These are phyloP conservation scores for Leucopsar rothschildi DNA, from an alignment of 2,113 vertebrate species.

Conservation along the genomic window DNA sequence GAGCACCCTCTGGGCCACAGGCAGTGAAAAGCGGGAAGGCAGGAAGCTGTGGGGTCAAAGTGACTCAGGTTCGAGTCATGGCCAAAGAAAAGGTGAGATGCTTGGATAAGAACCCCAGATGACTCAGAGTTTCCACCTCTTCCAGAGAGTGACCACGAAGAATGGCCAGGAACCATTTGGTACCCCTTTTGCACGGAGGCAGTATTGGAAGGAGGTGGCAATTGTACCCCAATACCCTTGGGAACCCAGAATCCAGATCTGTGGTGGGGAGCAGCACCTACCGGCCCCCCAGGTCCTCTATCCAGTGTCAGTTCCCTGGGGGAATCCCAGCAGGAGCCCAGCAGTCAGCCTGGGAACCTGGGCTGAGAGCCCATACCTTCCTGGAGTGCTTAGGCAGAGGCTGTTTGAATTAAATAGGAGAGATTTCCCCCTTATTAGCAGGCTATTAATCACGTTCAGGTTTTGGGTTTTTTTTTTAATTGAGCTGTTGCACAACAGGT, in stretches of 20 bases:
- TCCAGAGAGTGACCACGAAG: background rate
- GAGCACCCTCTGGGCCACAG: background rate
- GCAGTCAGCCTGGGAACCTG: background rate
- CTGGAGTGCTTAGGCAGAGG: constrained; percentile 8
- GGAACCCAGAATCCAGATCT: background rate
- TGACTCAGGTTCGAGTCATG: constrained; percentile 37
- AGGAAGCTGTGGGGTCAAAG: constrained; percentile 36
- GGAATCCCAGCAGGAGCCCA: background rate
- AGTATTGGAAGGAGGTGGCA: accelerated
- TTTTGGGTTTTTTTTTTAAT: background rate
- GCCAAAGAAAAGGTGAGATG: constrained; percentile 47
- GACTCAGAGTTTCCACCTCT: constrained; percentile 52
- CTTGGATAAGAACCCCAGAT: background rate
- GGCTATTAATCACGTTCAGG: constrained; percentile 51
- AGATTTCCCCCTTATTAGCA: constrained; percentile 65
- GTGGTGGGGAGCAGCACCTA: background rate
- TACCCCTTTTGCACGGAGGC: accelerated
- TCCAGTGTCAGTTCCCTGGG: accelerated
- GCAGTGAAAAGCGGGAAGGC: constrained; percentile 26
- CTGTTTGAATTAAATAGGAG: constrained; percentile 42
- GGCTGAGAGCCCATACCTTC: background rate
- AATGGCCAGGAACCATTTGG: background rate
- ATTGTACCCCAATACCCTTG: background rate
- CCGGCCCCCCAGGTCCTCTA: no score
- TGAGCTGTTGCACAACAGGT: constrained; percentile 60